Evolutionary conservation across 2,797 vertebrate genomes (phyloP), one percentile per base, ranked within the genome.

Genomic region (Sciaenops ocellatus): DNA sequence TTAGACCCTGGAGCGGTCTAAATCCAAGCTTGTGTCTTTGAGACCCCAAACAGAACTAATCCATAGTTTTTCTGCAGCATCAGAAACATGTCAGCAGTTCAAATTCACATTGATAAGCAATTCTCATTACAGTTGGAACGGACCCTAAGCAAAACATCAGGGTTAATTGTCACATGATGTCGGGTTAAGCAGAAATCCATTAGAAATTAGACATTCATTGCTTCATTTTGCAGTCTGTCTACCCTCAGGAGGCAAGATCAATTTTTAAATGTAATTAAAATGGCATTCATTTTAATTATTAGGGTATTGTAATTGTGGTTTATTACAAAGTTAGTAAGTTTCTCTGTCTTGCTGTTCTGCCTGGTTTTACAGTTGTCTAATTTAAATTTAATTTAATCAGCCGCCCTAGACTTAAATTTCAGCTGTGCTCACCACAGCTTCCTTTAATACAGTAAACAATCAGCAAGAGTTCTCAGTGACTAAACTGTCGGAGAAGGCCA

Each of bases 361-460:
- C 28, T 64, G 38, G 3, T 41, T 69, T 46, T 34, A 42, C 20
- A n/a, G 20, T 41, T 24, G n/a, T 51, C 7, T 73, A 30, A 41
- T 34, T 52, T 42, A 30, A 41, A 42, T 52, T 42, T n/a, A 28
- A 56, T n/a, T n/a, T 22, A 16, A n/a, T 50, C 28, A 72, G 57
- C n/a, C 41, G 24, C 28, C 57, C 16, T 9, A 38, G 24, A 16
- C 70, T 55, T 48, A 26, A 28, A 56, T 55, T 46, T 48, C 7
- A 28, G 26, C 38, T 6, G 63, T 30, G 28, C 28, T 65, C 61
- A 20, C 42, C 22, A 47, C 52, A 17, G 46, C 52, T 28, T 47
- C 24, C 22, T 50, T 73, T 42, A 38, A 50, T 61, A 56, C 20
- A 20, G 17, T 24, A 70, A 80, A 76, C 69, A 80, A 38, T 66